Percentiles rank a stretch among this genome's conserved stretches.
Evolutionary conservation across 2,888 invertebrate species (phyloP).

Genomic region (Rapana venosa): DNA sequence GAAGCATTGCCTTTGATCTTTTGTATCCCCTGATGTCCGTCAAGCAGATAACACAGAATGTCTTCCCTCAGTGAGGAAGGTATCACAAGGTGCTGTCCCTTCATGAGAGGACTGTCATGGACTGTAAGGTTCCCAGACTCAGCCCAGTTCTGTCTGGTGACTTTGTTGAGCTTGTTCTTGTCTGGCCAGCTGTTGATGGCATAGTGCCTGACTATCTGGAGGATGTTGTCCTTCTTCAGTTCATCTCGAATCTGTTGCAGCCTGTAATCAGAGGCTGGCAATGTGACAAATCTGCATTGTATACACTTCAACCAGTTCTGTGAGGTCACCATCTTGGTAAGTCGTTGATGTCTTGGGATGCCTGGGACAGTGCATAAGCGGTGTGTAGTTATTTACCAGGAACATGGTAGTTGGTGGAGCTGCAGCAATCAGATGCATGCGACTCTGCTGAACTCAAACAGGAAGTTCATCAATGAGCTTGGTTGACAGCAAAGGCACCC

Average conservation of each 20-base stretch:
- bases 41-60: background rate
- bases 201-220: background rate
- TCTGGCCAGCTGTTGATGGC: background rate
- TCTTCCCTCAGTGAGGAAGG: background rate
- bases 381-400: background rate
- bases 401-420: background rate
- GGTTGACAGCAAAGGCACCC: background rate
- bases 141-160: background rate
- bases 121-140: background rate
- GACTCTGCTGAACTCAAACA: too few relatives aligned
- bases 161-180: background rate
- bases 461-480: background rate
- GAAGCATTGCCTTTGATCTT: background rate
- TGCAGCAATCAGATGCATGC: background rate
- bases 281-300: background rate
- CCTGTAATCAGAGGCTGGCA: background rate
- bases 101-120: background rate
- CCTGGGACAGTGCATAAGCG: background rate
- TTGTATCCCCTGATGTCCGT: background rate
- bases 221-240: conserved; percentile 9
- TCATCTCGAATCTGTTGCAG: background rate
- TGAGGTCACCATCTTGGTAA: background rate
- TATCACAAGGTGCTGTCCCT: background rate
- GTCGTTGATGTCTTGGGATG: background rate
- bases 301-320: background rate